phyloP scores from a whole-genome alignment of 53 echinoderm and acorn worm species.

The Mesocentrotus franciscanus region DNA sequence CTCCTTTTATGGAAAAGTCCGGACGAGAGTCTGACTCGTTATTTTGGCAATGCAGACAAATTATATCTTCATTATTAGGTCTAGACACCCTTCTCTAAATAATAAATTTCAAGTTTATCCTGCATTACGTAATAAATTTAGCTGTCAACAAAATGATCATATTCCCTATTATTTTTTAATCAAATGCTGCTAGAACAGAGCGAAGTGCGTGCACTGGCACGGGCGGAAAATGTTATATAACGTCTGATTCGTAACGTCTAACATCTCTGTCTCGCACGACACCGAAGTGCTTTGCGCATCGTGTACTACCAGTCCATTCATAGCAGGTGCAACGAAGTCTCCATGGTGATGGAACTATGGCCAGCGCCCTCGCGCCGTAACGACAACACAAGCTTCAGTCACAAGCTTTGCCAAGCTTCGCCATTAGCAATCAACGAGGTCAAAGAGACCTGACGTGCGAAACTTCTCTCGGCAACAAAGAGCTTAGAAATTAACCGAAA shows the following conservation, averaged over 20 bases:
- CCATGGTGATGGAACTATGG: slow-evolving; percentile 56
- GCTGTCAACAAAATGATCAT: neutral
- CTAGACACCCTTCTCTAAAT: no score
- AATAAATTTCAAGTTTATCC: no score
- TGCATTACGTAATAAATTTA: no score
- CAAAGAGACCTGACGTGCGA: slow-evolving; percentile 44
- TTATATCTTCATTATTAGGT: no score
- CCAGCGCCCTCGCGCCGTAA: slow-evolving; percentile 54
- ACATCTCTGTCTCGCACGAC: neutral
- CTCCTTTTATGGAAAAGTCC: no score
- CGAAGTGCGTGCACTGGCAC: neutral
- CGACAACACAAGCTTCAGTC: slow-evolving; percentile 56
- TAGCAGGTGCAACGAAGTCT: slow-evolving; percentile 55
- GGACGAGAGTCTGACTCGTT: no score
- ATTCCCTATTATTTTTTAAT: neutral
- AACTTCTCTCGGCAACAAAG: slow-evolving; percentile 21
- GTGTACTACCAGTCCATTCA: neutral
- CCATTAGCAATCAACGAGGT: slow-evolving; percentile 59
- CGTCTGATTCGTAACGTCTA: neutral
- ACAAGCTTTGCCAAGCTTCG: neutral
- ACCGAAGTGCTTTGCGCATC: neutral
- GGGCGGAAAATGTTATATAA: neutral
- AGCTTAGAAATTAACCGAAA: slow-evolving; percentile 66
- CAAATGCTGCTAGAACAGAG: neutral
- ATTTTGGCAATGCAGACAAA: no score